Evolutionary conservation across 2,797 vertebrate genomes (phyloP), one percentile per base, ranked within the genome.

Genomic region (Buceros bicornis): DNA sequence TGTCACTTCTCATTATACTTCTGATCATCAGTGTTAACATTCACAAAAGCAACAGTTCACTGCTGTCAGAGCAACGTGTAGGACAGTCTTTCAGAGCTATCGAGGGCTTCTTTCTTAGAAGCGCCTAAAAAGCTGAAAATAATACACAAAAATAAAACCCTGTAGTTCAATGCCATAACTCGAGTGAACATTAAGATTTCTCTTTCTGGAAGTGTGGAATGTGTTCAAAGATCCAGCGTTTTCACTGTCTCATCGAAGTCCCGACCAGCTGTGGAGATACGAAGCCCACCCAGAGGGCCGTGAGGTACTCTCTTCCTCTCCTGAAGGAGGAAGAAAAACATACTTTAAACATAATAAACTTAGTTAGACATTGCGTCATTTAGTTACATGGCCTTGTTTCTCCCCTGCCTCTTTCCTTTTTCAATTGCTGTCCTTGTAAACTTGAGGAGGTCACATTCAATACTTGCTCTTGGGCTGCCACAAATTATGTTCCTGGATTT

Each of bases 191-290:
- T 16, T 73, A 72, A 86, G 50, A 77, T 54, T 92, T 95, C 25
- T 92, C 24, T 76, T 80, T 90, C 70, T 92, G 77, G 37, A 93
- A 10, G 8, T 82, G 45, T 87, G 89, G 94, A 97, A 96, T 95
- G 91, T 84, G 62, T 94, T 86, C 76, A 62, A 90, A 92, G 62
- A 82, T 37, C 47, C 57, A 80, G 58, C 5, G 2, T 91, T 86
- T 84, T 60, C n/a, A 69, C 29, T 62, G 35, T 48, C 81, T 97
- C 98, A 99, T 94, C 98, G 97, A 82, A 99, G 99, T 93, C 99
- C 99, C 16, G 99, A 99, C 99, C 99, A 99, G 97, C 99, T 99
- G 97, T 99, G 99, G 35, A 99, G 98, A 85, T 99, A 99, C 0
- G 99, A 99, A n/a, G 98, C 97, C 99, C 99, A 99, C 47, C 99